A percentile compares a stretch with the other conserved stretches of the same genome.
These are phyloP conservation scores for Polydrusus pterygomalis DNA, from an alignment of 2,888 invertebrate genomes.

Conservation along the genomic window DNA sequence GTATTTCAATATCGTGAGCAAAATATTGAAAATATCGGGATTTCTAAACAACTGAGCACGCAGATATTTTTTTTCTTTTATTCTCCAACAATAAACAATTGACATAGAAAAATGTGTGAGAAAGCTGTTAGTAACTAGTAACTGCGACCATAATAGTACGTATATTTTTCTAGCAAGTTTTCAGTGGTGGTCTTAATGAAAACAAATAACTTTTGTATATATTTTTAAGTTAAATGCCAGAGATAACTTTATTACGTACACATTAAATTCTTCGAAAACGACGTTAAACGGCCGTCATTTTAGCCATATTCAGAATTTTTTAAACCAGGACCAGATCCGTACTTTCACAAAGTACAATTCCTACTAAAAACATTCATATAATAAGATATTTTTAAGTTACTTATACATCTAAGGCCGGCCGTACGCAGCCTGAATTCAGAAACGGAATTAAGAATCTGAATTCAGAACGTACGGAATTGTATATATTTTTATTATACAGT, in stretches of 20 bases:
- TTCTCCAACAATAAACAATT: not conserved
- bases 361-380: too few species aligned
- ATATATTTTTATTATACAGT: too few species aligned
- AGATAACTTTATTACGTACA: conserved; percentile 51
- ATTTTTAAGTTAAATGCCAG: conserved; percentile 51
- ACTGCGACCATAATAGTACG: conserved; percentile 23
- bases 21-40: too few species aligned
- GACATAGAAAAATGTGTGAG: conserved; percentile 19
- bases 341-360: not conserved
- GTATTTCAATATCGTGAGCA: not conserved
- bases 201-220: conserved; percentile 51
- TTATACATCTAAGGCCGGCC: too few species aligned
- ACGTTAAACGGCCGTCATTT: conserved; percentile 51
- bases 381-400: too few species aligned
- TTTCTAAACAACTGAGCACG: too few species aligned
- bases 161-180: conserved; percentile 47
- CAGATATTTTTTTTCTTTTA: not conserved
- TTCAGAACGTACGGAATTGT: too few species aligned
- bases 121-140: conserved; percentile 25
- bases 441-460: too few species aligned
- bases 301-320: conserved; percentile 55
- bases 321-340: conserved; percentile 36
- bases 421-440: too few species aligned
- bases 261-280: conserved; percentile 40
- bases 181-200: conserved; percentile 51